Evolutionary conservation across 2,797 vertebrate genomes (phyloP).

Genomic region (Crocidura indochinensis): DNA sequence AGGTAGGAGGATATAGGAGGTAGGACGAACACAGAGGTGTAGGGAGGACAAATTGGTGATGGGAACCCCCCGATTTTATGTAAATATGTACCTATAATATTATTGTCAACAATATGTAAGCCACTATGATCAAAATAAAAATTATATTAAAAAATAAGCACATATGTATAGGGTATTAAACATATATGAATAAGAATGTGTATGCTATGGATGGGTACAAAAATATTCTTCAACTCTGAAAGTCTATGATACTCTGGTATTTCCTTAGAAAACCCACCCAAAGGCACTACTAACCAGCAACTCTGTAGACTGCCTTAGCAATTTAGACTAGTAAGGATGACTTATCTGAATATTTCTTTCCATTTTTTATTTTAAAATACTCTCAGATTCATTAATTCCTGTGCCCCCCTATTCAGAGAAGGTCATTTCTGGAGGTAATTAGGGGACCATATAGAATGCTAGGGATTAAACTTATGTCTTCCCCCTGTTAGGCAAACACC

Average conservation of each 20-base stretch:
- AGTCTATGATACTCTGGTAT: not conserved
- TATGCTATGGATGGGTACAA: not conserved
- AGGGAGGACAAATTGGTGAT: too few species aligned
- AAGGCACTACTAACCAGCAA: not conserved
- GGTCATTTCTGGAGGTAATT: not conserved
- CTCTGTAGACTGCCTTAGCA: not conserved
- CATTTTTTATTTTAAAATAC: slow-evolving; percentile 36
- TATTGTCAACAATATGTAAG: too few species aligned
- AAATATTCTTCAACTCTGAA: not conserved
- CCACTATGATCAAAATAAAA: too few species aligned
- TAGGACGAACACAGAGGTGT: too few species aligned
- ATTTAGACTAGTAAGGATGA: not conserved
- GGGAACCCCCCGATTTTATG: too few species aligned
- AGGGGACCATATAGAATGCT: too few species aligned
- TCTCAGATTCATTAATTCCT: slow-evolving; percentile 11
- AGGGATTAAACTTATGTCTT: too few species aligned
- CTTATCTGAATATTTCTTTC: not conserved
- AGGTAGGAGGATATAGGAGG: too few species aligned
- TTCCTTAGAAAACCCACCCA: not conserved
- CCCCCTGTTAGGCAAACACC: too few species aligned
- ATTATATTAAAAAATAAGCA: too few species aligned
- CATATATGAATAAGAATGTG: not conserved
- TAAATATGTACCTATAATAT: too few species aligned
- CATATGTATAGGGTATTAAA: not conserved
- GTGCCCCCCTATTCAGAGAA: not conserved